These are phyloP conservation scores for Euplagia quadripunctaria DNA, from an alignment of 2,888 invertebrate genomes.

Conservation along the genomic window DNA sequence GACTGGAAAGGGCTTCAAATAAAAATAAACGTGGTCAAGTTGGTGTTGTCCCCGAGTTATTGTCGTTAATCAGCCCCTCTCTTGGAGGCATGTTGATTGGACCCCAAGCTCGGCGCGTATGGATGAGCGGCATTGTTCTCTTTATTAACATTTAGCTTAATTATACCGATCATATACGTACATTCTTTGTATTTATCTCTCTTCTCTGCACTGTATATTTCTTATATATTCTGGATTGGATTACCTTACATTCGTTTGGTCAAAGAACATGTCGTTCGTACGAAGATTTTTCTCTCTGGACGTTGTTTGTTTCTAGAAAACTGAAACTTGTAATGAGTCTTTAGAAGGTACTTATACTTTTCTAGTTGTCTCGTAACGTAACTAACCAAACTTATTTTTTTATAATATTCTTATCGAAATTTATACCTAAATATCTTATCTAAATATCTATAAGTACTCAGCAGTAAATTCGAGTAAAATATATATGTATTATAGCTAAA, in stretches of 20 bases:
- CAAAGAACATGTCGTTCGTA: no score
- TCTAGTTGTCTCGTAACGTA: not conserved
- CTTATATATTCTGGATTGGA: conserved; percentile 23
- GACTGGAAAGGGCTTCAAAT: conserved; percentile 85
- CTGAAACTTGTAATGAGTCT: conserved; percentile 23
- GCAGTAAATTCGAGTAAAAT: not conserved
- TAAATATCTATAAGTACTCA: not conserved
- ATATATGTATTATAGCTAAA: not conserved
- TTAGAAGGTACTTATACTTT: not conserved
- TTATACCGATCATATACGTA: conserved; percentile 66
- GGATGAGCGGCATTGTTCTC: conserved; percentile 70
- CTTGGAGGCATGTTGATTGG: conserved; percentile 79
- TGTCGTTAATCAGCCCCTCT: conserved; percentile 83
- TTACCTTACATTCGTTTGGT: conserved; percentile 16
- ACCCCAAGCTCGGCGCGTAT: conserved; percentile 55
- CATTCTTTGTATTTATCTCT: conserved; percentile 52
- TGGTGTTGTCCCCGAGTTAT: conserved; percentile 84
- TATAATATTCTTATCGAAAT: not conserved
- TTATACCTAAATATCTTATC: not conserved
- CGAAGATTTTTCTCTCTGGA: conserved; percentile 5
- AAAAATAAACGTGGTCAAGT: conserved; percentile 83
- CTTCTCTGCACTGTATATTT: conserved; percentile 49
- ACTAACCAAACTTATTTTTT: not conserved
- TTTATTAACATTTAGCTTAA: conserved; percentile 75
- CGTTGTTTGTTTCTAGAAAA: conserved; percentile 11